A percentile compares a stretch with the other conserved stretches of the same genome.
These are phyloP conservation scores for Aphidius ervi DNA, from an alignment of 1,140 invertebrate genomes.

Conservation along the genomic window DNA sequence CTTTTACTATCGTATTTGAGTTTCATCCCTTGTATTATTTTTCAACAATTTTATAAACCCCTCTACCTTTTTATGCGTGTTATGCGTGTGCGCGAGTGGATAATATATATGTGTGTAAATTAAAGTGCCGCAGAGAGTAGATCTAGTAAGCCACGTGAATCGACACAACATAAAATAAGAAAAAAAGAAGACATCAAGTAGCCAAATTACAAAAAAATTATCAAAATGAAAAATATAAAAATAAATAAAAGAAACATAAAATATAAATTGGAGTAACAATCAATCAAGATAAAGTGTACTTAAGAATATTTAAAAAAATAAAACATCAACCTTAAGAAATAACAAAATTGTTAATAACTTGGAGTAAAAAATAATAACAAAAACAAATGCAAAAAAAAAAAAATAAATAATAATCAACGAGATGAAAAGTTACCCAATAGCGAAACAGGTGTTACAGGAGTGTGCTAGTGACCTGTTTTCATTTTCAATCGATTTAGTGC, in stretches of 20 bases:
- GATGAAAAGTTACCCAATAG: slow-evolving; percentile 2
- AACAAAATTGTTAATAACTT: too few relatives aligned
- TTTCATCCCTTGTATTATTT: neutral
- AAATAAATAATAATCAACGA: neutral
- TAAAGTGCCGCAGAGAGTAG: slow-evolving; percentile 14
- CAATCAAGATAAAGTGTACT: neutral
- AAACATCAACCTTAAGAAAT: neutral
- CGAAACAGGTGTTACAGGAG: slow-evolving; percentile 18
- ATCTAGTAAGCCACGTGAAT: slow-evolving; percentile 12
- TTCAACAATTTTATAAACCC: neutral
- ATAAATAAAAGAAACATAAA: neutral
- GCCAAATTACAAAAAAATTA: neutral
- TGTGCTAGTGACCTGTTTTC: slow-evolving; percentile 30
- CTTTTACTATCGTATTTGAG: too few relatives aligned
- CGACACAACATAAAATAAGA: neutral
- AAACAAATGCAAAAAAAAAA: neutral
- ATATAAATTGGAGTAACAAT: neutral
- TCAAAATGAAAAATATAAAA: neutral
- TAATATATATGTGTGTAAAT: slow-evolving; percentile 12
- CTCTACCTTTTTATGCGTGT: neutral
- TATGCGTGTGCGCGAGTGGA: slow-evolving; percentile 8
- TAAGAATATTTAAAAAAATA: neutral
- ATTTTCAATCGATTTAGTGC: slow-evolving; percentile 19
- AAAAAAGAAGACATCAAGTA: too few relatives aligned
- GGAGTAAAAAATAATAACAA: neutral